Conservation (phyloP, 2,113 vertebrate species). For the Chlorocebus sabaeus region DNA sequence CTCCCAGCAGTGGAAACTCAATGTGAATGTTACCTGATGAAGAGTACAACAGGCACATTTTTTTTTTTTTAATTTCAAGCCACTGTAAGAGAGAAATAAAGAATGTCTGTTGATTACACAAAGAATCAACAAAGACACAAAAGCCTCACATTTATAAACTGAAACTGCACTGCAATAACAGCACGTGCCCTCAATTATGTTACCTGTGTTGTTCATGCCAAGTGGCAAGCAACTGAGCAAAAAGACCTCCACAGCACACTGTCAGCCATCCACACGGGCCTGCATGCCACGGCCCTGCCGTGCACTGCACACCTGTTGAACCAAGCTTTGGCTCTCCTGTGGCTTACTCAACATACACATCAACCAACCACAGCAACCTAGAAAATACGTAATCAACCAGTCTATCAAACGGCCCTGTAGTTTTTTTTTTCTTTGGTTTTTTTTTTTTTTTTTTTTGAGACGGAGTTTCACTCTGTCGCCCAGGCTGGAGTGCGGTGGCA, state of each 20-base stretch:
- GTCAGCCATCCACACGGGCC: not conserved
- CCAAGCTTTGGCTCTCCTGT: not conserved
- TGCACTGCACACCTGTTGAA: fast-evolving
- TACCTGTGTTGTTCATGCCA: not conserved
- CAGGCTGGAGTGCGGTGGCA: too few relatives aligned
- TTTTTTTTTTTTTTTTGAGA: too few relatives aligned
- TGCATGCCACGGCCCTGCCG: too few relatives aligned
- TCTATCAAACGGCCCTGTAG: not conserved
- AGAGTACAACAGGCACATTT: not conserved
- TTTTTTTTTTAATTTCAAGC: not conserved
- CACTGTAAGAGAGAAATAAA: not conserved
- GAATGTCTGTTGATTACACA: not conserved
- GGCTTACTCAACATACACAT: not conserved
- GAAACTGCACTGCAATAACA: not conserved
- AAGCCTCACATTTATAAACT: not conserved
- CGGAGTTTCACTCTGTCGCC: too few relatives aligned
- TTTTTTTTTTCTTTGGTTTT: not conserved
- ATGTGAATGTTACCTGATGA: not conserved
- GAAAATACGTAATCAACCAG: not conserved
- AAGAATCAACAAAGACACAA: not conserved
- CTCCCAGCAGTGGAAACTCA: not conserved
- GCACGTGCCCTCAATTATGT: not conserved
- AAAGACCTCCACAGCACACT: not conserved
- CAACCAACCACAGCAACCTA: not conserved
- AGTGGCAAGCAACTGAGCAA: not conserved